phyloP scores from a whole-genome alignment of 2,888 invertebrate species.

The Pilophorus perplexus region DNA sequence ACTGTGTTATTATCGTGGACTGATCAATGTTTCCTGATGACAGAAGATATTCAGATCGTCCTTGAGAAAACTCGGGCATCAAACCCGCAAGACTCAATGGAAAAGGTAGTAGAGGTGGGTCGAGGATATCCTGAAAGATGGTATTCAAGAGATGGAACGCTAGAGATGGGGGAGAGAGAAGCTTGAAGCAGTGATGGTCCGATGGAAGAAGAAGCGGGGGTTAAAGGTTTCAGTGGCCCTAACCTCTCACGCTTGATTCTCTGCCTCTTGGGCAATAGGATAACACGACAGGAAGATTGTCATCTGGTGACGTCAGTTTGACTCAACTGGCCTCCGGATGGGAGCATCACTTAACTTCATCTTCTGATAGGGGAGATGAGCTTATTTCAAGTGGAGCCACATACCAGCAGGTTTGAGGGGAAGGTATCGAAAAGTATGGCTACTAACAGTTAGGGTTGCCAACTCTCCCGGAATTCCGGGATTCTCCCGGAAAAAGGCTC shows the following conservation, averaged over 20 bases:
- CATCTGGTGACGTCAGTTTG: conserved; percentile 20
- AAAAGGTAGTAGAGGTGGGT: background rate
- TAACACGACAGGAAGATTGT: conserved; percentile 22
- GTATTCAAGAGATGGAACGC: background rate
- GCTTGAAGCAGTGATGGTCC: no score
- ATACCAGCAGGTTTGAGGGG: no score
- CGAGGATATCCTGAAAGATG: conserved; percentile 22
- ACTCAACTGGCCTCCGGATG: no score
- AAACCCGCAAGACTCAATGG: background rate
- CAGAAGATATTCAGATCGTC: no score
- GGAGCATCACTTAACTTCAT: background rate
- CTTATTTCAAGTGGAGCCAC: no score
- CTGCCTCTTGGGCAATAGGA: conserved; percentile 5
- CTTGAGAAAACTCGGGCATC: conserved; percentile 13
- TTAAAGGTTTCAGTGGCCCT: conserved; percentile 11
- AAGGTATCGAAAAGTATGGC: no score
- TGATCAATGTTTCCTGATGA: no score
- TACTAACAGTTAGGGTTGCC: no score
- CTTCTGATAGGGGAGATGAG: no score
- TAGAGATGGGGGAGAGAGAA: background rate
- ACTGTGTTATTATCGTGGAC: no score
- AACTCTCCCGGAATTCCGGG: no score
- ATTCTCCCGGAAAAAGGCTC: no score
- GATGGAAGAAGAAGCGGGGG: conserved; percentile 1
- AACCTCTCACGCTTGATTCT: conserved; percentile 17